Percentiles rank a stretch among this genome's conserved stretches.
Evolutionary conservation across 2,888 invertebrate genomes (phyloP).

Genomic region (Callyntrura guangdongensis): DNA sequence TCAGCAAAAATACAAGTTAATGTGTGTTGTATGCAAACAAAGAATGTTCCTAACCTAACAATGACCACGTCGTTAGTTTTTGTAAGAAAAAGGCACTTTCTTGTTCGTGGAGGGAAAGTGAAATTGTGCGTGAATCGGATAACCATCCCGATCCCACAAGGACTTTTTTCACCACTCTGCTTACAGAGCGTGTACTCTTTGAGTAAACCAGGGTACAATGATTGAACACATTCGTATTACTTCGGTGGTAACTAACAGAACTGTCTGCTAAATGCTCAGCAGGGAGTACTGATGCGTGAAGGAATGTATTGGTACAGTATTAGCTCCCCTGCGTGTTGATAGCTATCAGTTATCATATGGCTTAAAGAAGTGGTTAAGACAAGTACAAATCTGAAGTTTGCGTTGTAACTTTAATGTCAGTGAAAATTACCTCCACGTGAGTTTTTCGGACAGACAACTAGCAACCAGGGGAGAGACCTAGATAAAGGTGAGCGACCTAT

Average conservation of each 20-base stretch:
- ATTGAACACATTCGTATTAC: neutral
- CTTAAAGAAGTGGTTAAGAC: conserved; percentile 9
- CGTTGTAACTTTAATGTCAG: conserved; percentile 55
- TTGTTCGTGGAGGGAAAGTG: conserved; percentile 9
- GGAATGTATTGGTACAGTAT: neutral
- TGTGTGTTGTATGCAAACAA: neutral
- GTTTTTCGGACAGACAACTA: conserved; percentile 19
- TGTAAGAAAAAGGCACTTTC: conserved; percentile 42
- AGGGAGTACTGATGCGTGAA: conserved; percentile 39
- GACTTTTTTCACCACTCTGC: neutral
- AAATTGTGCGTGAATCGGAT: conserved; percentile 66
- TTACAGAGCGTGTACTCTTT: neutral
- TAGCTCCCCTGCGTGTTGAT: neutral
- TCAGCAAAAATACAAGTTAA: neutral
- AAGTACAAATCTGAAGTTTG: conserved; percentile 40
- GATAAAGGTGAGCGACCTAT: conserved; percentile 71
- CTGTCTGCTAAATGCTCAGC: neutral
- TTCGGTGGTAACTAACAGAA: neutral
- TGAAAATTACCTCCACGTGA: conserved; percentile 66
- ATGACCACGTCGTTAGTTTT: neutral
- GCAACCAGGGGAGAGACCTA: conserved; percentile 50
- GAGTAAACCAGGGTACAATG: neutral
- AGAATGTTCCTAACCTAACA: neutral
- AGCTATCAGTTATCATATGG: conserved; percentile 17
- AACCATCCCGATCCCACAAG: conserved; percentile 31